Base-by-base conservation (phyloP, 2,113 vertebrate species). In the Delphinus delphis region DNA sequence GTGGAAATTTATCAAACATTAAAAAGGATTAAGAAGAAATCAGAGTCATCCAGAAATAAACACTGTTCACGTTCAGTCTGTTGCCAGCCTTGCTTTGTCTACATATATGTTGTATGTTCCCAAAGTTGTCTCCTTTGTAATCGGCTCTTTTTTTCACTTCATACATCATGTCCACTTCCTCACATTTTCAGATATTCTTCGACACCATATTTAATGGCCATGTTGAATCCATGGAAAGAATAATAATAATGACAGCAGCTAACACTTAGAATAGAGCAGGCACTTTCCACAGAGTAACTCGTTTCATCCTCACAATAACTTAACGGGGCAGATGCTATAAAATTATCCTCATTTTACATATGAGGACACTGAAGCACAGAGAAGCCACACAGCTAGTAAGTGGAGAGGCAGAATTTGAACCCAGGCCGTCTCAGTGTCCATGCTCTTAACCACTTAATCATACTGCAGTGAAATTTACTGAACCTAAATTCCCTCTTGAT, bases 21-120 rank as follows among this genome's bases (percentile, higher is more conserved):
- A n/a, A 93, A 95, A 96, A 71, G 11, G 41, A 73, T 47, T 68
- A n/a, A 92, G 31, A 79, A 89, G 44, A 90, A 84, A 76, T 31
- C 50, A 68, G 84, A 70, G 53, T 63, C 50, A 33, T 18, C 17
- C 76, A 50, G 81, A 90, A 84, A 63, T 73, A 38, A 83, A 67
- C 28, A 14, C n/a, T 65, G 20, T 44, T 77, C 63, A 79, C 14
- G 26, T 90, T 63, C 53, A 4, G 14, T 95, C 65, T 62, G 10
- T 68, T 73, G 65, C 38, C 20, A 13, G 12, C 21, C 60, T 50
- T 79, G 50, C 80, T 83, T 41, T 47, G 33, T 86, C 53, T 94
- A 15, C 36, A 9, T 28, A 23, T 18, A 33, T 55, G 2, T 62
- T 60, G 17, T 15, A 3, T 62, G 65, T 84, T 90, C 88, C 44